These are phyloP conservation scores for Campaea margaritaria DNA, from an alignment of 2,888 invertebrate genomes.

Conservation along the genomic window DNA sequence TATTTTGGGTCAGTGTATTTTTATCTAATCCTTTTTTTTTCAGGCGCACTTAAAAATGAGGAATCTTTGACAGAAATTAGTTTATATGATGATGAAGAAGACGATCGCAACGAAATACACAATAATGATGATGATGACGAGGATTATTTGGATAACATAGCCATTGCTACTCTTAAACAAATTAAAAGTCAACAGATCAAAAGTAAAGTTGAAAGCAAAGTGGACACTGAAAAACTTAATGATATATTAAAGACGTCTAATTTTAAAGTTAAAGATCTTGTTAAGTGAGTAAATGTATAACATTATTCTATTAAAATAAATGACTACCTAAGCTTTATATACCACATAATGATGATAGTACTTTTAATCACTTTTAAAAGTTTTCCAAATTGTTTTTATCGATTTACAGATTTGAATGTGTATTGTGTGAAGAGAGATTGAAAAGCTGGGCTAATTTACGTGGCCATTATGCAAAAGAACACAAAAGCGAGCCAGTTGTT, in stretches of 20 bases:
- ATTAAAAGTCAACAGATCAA: slow-evolving; percentile 60
- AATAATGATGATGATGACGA: slow-evolving; percentile 54
- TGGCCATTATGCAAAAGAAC: slow-evolving; percentile 62
- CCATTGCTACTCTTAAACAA: slow-evolving; percentile 68
- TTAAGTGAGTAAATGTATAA: slow-evolving; percentile 48
- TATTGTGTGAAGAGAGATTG: slow-evolving; percentile 62
- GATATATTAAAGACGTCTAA: slow-evolving; percentile 63
- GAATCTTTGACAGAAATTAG: slow-evolving; percentile 55
- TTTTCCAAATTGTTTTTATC: slow-evolving; percentile 8
- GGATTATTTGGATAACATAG: slow-evolving; percentile 63
- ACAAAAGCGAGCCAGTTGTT: slow-evolving; percentile 67
- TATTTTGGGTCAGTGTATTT: not conserved
- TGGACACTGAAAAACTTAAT: slow-evolving; percentile 61
- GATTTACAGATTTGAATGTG: slow-evolving; percentile 67
- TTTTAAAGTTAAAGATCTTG: slow-evolving; percentile 73
- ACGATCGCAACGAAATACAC: slow-evolving; percentile 39
- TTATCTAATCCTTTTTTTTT: slow-evolving; percentile 14
- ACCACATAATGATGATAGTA: not conserved
- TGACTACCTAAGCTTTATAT: too few species aligned
- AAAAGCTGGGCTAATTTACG: slow-evolving; percentile 68
- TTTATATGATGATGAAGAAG: slow-evolving; percentile 45
- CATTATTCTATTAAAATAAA: not conserved
- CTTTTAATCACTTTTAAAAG: too few species aligned
- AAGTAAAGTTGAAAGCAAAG: slow-evolving; percentile 54
- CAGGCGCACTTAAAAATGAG: slow-evolving; percentile 64